Evolutionary conservation across 2,797 vertebrate genomes (phyloP), one percentile per base, ranked within the genome.

Genomic region (Sylvilagus floridanus): DNA sequence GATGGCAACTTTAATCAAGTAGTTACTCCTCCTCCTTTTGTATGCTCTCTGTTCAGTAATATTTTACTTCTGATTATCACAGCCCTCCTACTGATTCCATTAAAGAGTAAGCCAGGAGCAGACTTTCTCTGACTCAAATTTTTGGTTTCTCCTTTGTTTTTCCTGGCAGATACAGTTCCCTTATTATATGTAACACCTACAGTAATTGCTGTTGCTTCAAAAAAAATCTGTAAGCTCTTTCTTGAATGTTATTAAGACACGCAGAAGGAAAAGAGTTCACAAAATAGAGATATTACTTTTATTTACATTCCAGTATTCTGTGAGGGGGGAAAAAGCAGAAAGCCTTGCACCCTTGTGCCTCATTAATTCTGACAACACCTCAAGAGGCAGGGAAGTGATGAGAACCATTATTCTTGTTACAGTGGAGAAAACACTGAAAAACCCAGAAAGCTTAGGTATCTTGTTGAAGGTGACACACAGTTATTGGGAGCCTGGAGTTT

Each of bases 101-200:
- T 73, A 88, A 68, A 93, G 84, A 89, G 62, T 79, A 75, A 95
- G 91, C 82, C 35, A 63, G 77, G 69, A 93, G 88, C 97, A 95
- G 92, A 86, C 76, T 73, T 78, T 78, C 57, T 94, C 90, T 96
- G 97, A 95, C 96, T 97, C 68, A 95, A 93, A 57, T 81, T 79
- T 91, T 90, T 79, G 26, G 60, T 91, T 78, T 37, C 47, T 71
- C 47, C 81, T 96, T 93, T 97, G 96, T 96, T 96, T 96, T 90
- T 95, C 93, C 96, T 96, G 93, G 95, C 96, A 96, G 88, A 93
- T 79, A 76, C 62, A 75, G 75, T 90, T 84, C 88, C 92, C 57
- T 94, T 94, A 89, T 96, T 87, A 90, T 79, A 82, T 28, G 83
- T 50, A 72, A 97, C 95, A 91, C 94, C 96, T 89, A 97, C 90